Base-by-base conservation (phyloP, 2,797 vertebrate species). In the Halcyon leucocephala region DNA sequence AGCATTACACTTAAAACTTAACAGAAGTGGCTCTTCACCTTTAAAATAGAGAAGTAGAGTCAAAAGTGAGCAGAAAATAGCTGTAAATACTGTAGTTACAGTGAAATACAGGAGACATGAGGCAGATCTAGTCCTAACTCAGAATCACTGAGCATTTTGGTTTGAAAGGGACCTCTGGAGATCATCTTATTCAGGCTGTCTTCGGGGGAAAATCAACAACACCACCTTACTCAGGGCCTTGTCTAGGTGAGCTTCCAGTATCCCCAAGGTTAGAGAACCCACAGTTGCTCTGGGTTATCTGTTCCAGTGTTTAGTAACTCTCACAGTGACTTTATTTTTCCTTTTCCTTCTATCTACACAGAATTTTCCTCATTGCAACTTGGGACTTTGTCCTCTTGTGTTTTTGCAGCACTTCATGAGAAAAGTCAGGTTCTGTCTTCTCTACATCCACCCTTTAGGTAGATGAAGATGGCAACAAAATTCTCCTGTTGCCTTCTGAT, bases 261-360 rank as follows among this genome's bases (percentile, higher is more conserved):
- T 31, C 33, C 54, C 29, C 16, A 85, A 21, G 9, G 16, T 33
- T 28, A 82, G 29, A 79, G 62, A 86, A 54, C 4, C 12, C 66
- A 67, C 39, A 39, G 37, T 24, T 4, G 3, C 0, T 1, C 51
- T 33, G 4, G 24, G 14, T 7, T 58, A 14, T 17, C 29, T 37
- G 25, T 72, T 72, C 26, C 37, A 79, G 12, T 28, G 9, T 52
- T 82, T 35, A 69, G 70, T 51, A 18, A 46, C 28, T 77, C 24
- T 44, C 13, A 65, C 0, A 1, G 29, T 48, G 39, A 78, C 44
- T 60, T 70, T 14, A 58, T 46, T 82, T 83, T 76, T 37, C 48
- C 16, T 82, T 83, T 76, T 37, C 48, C 16, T 71, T 69, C 25
- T n/a, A 10, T 9, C 14, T n/a, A 14, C 19, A 72, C 0, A 89